These are phyloP conservation scores for Thunnus maccoyii DNA, from an alignment of 2,113 vertebrate genomes.

Conservation along the genomic window DNA sequence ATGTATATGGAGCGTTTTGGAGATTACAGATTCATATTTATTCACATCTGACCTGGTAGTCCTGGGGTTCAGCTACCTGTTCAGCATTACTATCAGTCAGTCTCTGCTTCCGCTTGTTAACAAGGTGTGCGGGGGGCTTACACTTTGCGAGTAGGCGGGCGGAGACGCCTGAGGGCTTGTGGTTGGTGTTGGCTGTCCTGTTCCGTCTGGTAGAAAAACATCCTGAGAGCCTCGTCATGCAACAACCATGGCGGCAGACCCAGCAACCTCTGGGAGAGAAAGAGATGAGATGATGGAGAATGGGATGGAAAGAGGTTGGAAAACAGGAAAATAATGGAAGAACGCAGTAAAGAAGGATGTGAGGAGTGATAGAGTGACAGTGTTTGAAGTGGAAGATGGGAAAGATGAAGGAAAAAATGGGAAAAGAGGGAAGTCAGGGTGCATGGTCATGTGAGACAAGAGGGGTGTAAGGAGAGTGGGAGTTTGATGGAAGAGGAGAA, in stretches of 20 bases:
- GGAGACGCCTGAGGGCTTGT: slow-evolving; percentile 89
- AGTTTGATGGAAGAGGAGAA: slow-evolving; percentile 39
- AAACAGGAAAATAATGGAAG: neutral
- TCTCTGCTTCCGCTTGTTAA: neutral
- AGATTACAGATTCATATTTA: neutral
- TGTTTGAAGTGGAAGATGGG: neutral
- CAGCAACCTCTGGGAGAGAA: slow-evolving; percentile 83
- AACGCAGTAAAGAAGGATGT: neutral
- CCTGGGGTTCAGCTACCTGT: neutral
- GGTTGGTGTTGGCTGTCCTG: slow-evolving; percentile 90
- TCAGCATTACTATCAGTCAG: neutral
- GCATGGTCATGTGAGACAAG: neutral
- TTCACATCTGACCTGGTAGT: neutral
- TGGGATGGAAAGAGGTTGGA: neutral
- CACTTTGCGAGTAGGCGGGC: slow-evolving; percentile 89
- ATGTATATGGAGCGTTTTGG: neutral
- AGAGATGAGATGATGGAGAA: neutral
- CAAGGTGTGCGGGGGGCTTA: slow-evolving; percentile 59
- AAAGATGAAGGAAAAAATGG: neutral
- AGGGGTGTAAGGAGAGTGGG: slow-evolving; percentile 12
- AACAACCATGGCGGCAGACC: slow-evolving; percentile 90
- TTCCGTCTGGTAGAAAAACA: slow-evolving; percentile 94
- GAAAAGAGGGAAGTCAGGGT: neutral
- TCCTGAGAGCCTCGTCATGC: slow-evolving; percentile 89
- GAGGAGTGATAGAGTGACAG: neutral